These are phyloP conservation scores for Dufourea novaeangliae DNA, from an alignment of 1,140 invertebrate genomes.

Conservation along the genomic window DNA sequence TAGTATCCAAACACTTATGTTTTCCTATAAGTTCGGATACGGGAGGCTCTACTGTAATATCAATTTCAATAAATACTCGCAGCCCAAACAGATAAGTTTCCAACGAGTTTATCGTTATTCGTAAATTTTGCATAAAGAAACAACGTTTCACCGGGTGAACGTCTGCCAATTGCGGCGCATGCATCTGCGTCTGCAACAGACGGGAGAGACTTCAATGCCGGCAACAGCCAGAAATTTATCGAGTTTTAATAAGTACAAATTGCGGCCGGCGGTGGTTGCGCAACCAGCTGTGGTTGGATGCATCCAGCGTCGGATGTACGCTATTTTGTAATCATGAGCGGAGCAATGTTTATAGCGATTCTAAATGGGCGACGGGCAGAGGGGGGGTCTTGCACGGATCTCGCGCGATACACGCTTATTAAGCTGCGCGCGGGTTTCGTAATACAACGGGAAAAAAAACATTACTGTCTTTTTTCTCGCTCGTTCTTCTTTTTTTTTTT, in stretches of 20 bases:
- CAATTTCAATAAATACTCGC: too few relatives aligned
- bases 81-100: too few relatives aligned
- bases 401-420: constrained; percentile 75
- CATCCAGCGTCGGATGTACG: constrained; percentile 78
- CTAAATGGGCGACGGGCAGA: constrained; percentile 58
- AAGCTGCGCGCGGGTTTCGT: constrained; percentile 71
- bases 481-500: constrained; percentile 35
- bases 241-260: constrained; percentile 74
- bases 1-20: too few relatives aligned
- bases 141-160: not conserved
- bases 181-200: not conserved
- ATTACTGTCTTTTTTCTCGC: constrained; percentile 38
- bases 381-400: constrained; percentile 73
- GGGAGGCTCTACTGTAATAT: too few relatives aligned
- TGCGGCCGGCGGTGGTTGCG: constrained; percentile 66
- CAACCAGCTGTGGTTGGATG: constrained; percentile 74
- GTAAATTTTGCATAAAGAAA: not conserved
- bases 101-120: too few relatives aligned
- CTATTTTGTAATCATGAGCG: constrained; percentile 80
- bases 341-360: constrained; percentile 78
- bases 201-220: constrained; percentile 33
- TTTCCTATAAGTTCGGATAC: too few relatives aligned
- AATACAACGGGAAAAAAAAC: constrained; percentile 70
- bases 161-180: not conserved
- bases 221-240: constrained; percentile 54